phyloP scores from a whole-genome alignment of 2,113 vertebrate genomes.

The Cryptotis parvus region DNA sequence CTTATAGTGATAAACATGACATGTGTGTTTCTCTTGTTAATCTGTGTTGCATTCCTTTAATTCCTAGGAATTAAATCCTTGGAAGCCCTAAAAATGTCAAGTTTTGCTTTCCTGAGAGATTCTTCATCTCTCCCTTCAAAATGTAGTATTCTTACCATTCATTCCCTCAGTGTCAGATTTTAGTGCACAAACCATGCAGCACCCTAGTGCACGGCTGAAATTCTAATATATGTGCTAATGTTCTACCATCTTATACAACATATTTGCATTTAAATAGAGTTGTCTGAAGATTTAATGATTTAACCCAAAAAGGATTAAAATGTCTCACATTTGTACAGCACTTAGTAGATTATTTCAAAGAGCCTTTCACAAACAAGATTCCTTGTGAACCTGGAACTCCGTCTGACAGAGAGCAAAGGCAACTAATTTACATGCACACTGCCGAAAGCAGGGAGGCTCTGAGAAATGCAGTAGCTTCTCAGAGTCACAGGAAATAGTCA shows the following conservation, averaged over 20 bases:
- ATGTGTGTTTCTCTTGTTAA: neutral
- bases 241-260: conserved; percentile 60
- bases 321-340: conserved; percentile 68
- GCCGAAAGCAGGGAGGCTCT: neutral
- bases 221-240: conserved; percentile 73
- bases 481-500: neutral
- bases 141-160: neutral
- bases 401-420: neutral
- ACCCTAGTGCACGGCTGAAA: conserved; percentile 59
- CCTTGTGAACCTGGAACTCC: conserved; percentile 42
- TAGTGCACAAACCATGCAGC: neutral
- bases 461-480: neutral
- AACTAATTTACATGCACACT: conserved; percentile 4
- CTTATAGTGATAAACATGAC: neutral
- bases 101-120: neutral
- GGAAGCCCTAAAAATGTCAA: neutral
- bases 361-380: conserved; percentile 58
- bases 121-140: conserved; percentile 1
- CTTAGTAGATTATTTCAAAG: conserved; percentile 60
- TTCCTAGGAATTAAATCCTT: neutral
- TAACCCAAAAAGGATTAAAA: conserved; percentile 71
- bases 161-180: conserved; percentile 49
- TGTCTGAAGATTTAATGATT: conserved; percentile 69
- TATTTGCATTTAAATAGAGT: conserved; percentile 74
- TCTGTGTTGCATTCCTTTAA: neutral